A percentile compares a stretch with the other conserved stretches of the same genome.
Evolutionary conservation across 2,797 vertebrate species (phyloP).

Genomic region (Tauraco hartlaubi): DNA sequence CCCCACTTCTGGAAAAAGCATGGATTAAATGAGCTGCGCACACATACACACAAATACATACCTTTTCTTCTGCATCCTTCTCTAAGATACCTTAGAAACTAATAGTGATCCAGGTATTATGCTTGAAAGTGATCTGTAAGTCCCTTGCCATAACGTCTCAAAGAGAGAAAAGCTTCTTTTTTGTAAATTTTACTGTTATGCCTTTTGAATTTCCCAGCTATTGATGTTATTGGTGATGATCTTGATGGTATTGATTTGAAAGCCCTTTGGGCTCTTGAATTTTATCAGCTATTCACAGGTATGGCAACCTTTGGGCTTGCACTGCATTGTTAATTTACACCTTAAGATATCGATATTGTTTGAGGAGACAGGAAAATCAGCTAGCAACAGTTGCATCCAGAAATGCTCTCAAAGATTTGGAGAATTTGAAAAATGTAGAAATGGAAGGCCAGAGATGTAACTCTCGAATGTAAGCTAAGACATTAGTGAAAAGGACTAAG

Average conservation of each 20-base stretch:
- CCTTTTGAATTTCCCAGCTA: not conserved
- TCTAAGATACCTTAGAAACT: not conserved
- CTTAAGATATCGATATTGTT: not conserved
- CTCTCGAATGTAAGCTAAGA: too few relatives aligned
- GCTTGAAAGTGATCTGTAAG: not conserved
- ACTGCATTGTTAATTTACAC: not conserved
- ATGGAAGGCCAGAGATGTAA: not conserved
- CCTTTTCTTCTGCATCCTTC: not conserved
- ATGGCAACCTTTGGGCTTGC: not conserved
- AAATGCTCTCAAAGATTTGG: not conserved
- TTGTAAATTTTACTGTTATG: not conserved
- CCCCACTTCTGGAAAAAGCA: not conserved
- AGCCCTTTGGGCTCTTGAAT: slow-evolving; percentile 39
- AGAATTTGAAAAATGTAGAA: not conserved
- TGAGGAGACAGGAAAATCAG: slow-evolving; percentile 7
- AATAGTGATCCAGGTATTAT: rapidly evolving
- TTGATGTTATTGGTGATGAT: not conserved
- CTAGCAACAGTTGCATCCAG: not conserved
- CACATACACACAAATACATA: not conserved
- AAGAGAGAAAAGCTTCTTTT: not conserved
- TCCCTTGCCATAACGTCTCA: not conserved
- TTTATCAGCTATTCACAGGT: slow-evolving; percentile 26
- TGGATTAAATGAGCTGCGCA: not conserved
- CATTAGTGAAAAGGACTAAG: not conserved
- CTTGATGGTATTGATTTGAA: slow-evolving; percentile 1